These are phyloP conservation scores for Andrena cerasifolii DNA, from an alignment of 1,140 invertebrate species.

Conservation along the genomic window DNA sequence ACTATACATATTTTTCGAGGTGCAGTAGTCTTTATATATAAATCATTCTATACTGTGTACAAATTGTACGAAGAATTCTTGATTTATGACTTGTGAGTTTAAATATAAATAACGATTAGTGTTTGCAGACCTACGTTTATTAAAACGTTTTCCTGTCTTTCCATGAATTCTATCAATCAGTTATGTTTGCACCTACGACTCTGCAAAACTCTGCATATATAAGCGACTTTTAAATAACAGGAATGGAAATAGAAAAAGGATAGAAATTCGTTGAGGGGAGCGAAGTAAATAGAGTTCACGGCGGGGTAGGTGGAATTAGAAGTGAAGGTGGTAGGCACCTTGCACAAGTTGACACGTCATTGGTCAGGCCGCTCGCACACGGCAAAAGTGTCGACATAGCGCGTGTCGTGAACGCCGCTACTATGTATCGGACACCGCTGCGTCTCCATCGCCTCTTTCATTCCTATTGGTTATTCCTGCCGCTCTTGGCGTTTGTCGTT, in stretches of 20 bases:
- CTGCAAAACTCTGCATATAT: too few relatives aligned
- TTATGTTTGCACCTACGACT: too few relatives aligned
- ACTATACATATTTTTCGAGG: too few relatives aligned
- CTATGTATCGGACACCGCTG: constrained; percentile 68
- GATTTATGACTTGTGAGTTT: too few relatives aligned
- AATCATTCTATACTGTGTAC: too few relatives aligned
- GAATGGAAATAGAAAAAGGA: background rate
- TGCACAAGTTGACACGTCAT: constrained; percentile 63
- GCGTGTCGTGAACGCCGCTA: constrained; percentile 76
- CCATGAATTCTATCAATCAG: too few relatives aligned
- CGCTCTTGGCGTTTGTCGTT: constrained; percentile 51
- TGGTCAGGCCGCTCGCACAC: constrained; percentile 72
- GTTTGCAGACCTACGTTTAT: too few relatives aligned
- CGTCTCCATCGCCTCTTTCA: constrained; percentile 57
- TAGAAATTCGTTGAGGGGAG: background rate
- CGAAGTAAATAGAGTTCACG: background rate
- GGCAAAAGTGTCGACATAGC: constrained; percentile 75
- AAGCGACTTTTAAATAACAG: too few relatives aligned
- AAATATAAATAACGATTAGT: too few relatives aligned
- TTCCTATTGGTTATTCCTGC: constrained; percentile 52
- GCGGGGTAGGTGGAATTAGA: constrained; percentile 26
- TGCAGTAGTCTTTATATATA: too few relatives aligned
- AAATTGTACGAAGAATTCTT: too few relatives aligned
- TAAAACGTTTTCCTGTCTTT: too few relatives aligned
- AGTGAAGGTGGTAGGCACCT: constrained; percentile 54